Conservation (phyloP, 2,113 vertebrate genomes). For the Siphamia tubifer region DNA sequence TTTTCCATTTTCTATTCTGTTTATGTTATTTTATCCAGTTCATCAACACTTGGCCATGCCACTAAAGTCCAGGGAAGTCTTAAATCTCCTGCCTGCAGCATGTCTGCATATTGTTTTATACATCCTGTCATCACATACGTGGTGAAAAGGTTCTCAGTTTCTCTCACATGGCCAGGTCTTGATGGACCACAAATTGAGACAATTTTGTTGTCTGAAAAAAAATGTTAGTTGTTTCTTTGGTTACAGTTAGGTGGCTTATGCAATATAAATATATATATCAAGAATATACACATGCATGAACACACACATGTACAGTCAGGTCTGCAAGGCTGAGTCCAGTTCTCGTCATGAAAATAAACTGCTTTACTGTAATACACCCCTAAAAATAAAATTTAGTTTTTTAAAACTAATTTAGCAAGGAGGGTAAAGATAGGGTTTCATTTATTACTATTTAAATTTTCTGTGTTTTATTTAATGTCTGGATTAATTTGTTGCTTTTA, state of each 20-base stretch:
- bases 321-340: conserved; percentile 24
- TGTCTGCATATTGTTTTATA: neutral
- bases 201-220: neutral
- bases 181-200: neutral
- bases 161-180: conserved; percentile 1
- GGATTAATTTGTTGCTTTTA: too few species aligned
- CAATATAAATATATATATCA: conserved; percentile 72
- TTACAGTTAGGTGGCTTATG: conserved; percentile 19
- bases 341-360: too few species aligned
- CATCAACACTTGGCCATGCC: neutral
- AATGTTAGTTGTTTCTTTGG: neutral
- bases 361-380: too few species aligned
- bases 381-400: too few species aligned
- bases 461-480: too few species aligned
- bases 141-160: neutral
- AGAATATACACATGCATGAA: conserved; percentile 71
- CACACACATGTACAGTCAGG: conserved; percentile 52
- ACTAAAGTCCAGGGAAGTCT: neutral
- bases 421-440: too few species aligned
- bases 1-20: neutral
- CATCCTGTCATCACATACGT: neutral
- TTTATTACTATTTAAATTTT: too few species aligned
- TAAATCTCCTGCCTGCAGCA: neutral
- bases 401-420: too few species aligned
- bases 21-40: neutral